phyloP scores from a whole-genome alignment of 2,888 invertebrate genomes.

The Proisotoma minuta region DNA sequence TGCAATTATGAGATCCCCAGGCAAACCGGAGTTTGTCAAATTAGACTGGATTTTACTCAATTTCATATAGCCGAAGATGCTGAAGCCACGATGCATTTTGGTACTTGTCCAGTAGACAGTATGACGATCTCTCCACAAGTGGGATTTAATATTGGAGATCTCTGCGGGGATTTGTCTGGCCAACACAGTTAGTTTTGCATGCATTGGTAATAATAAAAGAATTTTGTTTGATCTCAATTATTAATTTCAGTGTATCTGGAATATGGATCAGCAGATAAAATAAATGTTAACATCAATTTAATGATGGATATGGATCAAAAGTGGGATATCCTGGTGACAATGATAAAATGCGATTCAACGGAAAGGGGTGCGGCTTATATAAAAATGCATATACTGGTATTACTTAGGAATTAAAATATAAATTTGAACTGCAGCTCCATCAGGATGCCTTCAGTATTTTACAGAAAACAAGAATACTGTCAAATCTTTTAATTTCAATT shows the following conservation, averaged over 20 bases:
- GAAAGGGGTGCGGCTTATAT: slow-evolving; percentile 28
- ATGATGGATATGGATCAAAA: slow-evolving; percentile 20
- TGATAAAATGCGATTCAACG: slow-evolving; percentile 40
- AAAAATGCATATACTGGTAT: not conserved
- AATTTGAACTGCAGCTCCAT: slow-evolving; percentile 31
- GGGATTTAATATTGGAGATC: slow-evolving; percentile 30
- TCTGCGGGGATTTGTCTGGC: slow-evolving; percentile 39
- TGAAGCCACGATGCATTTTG: slow-evolving; percentile 3
- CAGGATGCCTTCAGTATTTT: slow-evolving; percentile 43
- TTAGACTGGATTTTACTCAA: slow-evolving; percentile 39
- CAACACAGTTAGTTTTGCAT: slow-evolving; percentile 32
- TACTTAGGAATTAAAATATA: not conserved
- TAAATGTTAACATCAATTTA: slow-evolving; percentile 33
- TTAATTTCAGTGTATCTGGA: slow-evolving; percentile 38
- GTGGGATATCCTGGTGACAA: slow-evolving; percentile 42
- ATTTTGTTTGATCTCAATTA: not conserved
- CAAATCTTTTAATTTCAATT: slow-evolving; percentile 38
- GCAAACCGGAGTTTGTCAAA: slow-evolving; percentile 40
- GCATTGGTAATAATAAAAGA: not conserved
- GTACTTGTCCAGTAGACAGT: slow-evolving; percentile 36
- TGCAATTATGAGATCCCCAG: slow-evolving; percentile 38
- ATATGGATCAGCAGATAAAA: slow-evolving; percentile 36
- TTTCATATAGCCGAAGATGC: slow-evolving; percentile 30
- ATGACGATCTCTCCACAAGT: slow-evolving; percentile 33
- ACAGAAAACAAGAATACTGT: slow-evolving; percentile 38